These are phyloP conservation scores for Neuroterus valhalla DNA, from an alignment of 1,140 invertebrate species.

Conservation along the genomic window DNA sequence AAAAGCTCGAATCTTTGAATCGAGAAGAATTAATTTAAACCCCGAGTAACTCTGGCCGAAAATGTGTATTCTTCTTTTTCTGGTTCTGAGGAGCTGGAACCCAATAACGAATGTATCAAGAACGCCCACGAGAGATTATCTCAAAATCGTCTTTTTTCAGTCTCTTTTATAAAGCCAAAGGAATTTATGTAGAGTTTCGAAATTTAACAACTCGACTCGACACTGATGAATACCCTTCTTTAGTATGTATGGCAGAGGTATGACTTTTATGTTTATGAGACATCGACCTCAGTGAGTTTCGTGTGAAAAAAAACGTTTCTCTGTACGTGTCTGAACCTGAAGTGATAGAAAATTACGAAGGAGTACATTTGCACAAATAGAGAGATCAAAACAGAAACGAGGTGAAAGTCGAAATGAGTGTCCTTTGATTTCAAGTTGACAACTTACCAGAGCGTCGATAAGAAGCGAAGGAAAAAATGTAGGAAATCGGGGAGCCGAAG, in stretches of 20 bases:
- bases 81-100: slow-evolving; percentile 23
- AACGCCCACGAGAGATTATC: slow-evolving; percentile 22
- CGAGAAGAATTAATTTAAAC: background rate
- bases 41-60: background rate
- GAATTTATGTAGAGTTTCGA: background rate
- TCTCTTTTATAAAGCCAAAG: slow-evolving; percentile 14
- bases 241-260: too few relatives aligned
- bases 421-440: background rate
- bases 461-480: background rate
- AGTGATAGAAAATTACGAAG: background rate
- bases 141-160: slow-evolving; percentile 1
- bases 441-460: background rate
- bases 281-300: background rate
- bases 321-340: background rate
- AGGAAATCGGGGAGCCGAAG: background rate
- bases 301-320: background rate
- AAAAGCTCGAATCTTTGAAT: slow-evolving; percentile 17
- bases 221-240: background rate
- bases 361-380: background rate
- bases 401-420: background rate
- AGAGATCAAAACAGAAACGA: background rate
- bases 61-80: slow-evolving; percentile 15
- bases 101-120: slow-evolving; percentile 30
- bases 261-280: background rate
- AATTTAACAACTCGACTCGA: background rate